A percentile compares a stretch with the other conserved stretches of the same genome.
Evolutionary conservation across 2,797 vertebrate species (phyloP).

Genomic region (Loris lydekkerianus): DNA sequence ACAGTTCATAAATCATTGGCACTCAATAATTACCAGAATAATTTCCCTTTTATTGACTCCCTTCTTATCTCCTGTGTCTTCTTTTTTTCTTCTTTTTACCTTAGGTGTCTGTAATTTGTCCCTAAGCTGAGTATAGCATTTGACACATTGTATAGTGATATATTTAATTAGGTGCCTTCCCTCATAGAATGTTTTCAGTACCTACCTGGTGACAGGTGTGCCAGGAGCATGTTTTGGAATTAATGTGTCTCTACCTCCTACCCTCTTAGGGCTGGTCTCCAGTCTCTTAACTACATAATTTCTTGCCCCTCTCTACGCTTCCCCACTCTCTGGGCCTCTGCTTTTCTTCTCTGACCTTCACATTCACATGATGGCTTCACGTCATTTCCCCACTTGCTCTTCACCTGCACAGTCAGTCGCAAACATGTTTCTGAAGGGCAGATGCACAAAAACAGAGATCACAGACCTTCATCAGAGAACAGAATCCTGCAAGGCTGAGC

Average conservation of each 20-base stretch:
- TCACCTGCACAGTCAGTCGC: neutral
- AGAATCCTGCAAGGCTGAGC: neutral
- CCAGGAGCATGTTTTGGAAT: neutral
- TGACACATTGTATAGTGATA: neutral
- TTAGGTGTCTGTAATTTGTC: neutral
- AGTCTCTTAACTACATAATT: neutral
- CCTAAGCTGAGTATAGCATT: neutral
- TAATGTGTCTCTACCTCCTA: too few species aligned
- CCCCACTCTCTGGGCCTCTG: neutral
- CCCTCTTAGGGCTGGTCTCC: neutral
- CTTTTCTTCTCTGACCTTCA: neutral
- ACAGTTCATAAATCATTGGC: neutral
- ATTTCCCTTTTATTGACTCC: neutral
- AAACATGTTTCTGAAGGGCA: neutral
- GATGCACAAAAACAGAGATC: neutral
- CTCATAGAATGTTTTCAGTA: neutral
- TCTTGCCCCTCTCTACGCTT: neutral
- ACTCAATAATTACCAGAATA: neutral
- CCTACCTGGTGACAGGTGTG: neutral
- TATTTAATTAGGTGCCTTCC: neutral
- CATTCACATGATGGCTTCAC: neutral
- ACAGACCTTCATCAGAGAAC: neutral
- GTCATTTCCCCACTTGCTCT: neutral
- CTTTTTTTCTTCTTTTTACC: neutral
- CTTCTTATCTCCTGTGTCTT: neutral